Conservation (phyloP, 2,113 vertebrate species). For the Cyphotilapia sp. region DNA sequence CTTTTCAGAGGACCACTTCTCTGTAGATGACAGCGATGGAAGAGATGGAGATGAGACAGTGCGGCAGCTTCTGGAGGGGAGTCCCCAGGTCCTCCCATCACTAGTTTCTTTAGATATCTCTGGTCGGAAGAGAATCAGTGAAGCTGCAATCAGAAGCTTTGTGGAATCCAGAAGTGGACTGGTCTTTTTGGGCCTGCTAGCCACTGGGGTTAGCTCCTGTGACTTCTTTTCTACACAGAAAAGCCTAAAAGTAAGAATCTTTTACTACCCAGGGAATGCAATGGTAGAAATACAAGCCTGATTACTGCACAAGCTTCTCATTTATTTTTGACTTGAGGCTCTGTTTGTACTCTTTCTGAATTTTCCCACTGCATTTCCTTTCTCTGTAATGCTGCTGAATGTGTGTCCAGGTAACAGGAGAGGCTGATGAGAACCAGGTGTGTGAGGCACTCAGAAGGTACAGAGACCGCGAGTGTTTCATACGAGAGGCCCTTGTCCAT, state of each 20-base stretch:
- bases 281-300: neutral
- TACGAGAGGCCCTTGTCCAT: slow-evolving; percentile 86
- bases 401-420: slow-evolving; percentile 83
- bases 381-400: slow-evolving; percentile 2
- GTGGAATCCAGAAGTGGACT: slow-evolving; percentile 78
- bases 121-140: slow-evolving; percentile 81
- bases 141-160: slow-evolving; percentile 79
- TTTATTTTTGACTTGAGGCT: slow-evolving; percentile 17
- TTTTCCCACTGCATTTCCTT: slow-evolving; percentile 18
- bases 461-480: slow-evolving; percentile 86
- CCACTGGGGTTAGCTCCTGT: slow-evolving; percentile 85
- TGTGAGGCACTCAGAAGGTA: slow-evolving; percentile 88
- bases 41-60: slow-evolving; percentile 72
- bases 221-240: slow-evolving; percentile 79
- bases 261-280: neutral
- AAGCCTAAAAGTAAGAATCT: slow-evolving; percentile 79
- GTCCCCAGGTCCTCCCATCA: slow-evolving; percentile 78
- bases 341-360: neutral
- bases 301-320: neutral
- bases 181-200: slow-evolving; percentile 87
- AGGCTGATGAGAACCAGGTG: slow-evolving; percentile 89
- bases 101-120: slow-evolving; percentile 90
- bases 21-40: slow-evolving; percentile 29
- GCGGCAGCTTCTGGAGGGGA: slow-evolving; percentile 80
- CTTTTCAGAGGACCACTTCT: slow-evolving; percentile 89